These are phyloP conservation scores for Gnatocerus cornutus DNA, from an alignment of 2,888 invertebrate genomes.

Conservation along the genomic window DNA sequence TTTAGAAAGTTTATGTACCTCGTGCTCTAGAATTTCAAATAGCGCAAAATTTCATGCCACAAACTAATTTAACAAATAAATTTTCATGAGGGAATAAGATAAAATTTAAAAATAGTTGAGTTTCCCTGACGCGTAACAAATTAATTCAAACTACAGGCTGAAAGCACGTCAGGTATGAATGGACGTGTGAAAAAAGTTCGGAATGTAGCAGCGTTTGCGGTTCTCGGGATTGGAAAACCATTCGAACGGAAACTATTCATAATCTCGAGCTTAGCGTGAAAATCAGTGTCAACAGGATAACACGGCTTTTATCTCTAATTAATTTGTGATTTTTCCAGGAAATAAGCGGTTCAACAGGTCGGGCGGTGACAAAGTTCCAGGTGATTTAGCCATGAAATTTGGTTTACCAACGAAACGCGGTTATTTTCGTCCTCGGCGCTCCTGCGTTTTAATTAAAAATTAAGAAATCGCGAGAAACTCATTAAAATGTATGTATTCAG, in stretches of 20 bases:
- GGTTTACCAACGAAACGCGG: constrained; percentile 24
- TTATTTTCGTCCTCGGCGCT: constrained; percentile 4
- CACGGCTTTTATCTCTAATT: neutral
- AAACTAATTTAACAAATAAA: constrained; percentile 12
- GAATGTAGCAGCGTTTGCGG: constrained; percentile 6
- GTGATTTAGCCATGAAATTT: constrained; percentile 23
- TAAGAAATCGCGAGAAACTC: constrained; percentile 34
- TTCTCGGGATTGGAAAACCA: neutral
- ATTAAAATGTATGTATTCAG: constrained; percentile 46
- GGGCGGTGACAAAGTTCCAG: too few relatives aligned
- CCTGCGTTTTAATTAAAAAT: constrained; percentile 46
- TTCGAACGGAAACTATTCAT: constrained; percentile 2
- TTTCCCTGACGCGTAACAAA: neutral
- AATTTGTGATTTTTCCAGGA: constrained; percentile 6
- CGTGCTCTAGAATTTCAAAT: too few relatives aligned
- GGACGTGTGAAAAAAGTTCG: constrained; percentile 4
- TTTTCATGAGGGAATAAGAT: neutral
- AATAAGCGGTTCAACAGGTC: constrained; percentile 28
- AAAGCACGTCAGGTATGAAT: constrained; percentile 11
- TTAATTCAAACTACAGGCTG: neutral
- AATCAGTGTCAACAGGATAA: neutral
- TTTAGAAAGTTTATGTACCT: too few relatives aligned
- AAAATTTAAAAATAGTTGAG: neutral
- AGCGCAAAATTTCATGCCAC: too few relatives aligned
- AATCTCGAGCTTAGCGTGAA: neutral